phyloP scores from a whole-genome alignment of 2,113 vertebrate genomes.

The Stegostoma tigrinum region DNA sequence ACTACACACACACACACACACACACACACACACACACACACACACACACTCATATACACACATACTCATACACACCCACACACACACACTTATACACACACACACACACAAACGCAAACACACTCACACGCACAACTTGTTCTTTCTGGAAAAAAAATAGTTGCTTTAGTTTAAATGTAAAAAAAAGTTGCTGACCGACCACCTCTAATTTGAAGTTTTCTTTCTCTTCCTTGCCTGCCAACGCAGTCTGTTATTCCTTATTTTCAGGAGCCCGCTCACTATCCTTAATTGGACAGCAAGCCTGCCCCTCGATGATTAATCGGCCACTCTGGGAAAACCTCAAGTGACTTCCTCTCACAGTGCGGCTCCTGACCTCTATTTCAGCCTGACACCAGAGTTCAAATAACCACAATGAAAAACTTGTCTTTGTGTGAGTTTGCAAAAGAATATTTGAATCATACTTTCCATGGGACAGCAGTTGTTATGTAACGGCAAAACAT shows the following conservation, averaged over 20 bases:
- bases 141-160: too few relatives aligned
- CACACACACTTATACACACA: too few relatives aligned
- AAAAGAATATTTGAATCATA: not conserved
- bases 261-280: not conserved
- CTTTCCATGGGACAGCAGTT: not conserved
- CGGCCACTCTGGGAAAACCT: not conserved
- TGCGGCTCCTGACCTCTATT: not conserved
- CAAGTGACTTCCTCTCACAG: not conserved
- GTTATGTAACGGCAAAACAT: not conserved
- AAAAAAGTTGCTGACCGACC: not conserved
- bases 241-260: not conserved
- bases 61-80: too few relatives aligned
- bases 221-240: not conserved
- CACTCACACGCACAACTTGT: too few relatives aligned
- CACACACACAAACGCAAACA: too few relatives aligned
- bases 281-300: not conserved
- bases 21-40: too few relatives aligned
- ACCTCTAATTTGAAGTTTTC: not conserved
- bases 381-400: not conserved
- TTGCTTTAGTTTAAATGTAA: too few relatives aligned
- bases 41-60: too few relatives aligned
- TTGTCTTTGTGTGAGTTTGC: not conserved
- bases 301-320: not conserved
- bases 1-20: too few relatives aligned
- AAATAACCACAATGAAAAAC: not conserved